A percentile compares a stretch with the other conserved stretches of the same genome.
Evolutionary conservation across 2,113 vertebrate species (phyloP).

Genomic region (Mustela lutreola): DNA sequence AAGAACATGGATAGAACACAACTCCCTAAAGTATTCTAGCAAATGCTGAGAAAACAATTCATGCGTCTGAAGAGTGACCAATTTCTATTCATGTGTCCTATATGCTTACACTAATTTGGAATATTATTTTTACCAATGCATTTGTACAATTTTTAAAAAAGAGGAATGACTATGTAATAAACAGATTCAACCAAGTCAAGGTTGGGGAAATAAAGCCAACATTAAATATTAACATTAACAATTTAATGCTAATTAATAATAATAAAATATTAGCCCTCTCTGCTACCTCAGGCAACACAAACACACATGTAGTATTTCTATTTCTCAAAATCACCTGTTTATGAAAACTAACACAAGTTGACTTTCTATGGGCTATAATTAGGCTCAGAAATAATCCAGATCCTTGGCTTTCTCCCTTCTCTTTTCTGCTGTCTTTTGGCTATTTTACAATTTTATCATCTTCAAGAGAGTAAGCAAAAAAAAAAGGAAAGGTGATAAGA

Average conservation of each 20-base stretch:
- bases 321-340: slow-evolving; percentile 46
- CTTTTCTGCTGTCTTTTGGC: neutral
- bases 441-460: neutral
- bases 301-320: neutral
- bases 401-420: neutral
- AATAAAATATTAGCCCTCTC: neutral
- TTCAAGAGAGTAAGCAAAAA: neutral
- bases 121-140: slow-evolving; percentile 34
- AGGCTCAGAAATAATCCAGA: slow-evolving; percentile 3
- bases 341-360: slow-evolving; percentile 42
- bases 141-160: neutral
- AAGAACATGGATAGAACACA: neutral
- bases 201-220: neutral
- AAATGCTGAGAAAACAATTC: neutral
- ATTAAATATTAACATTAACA: slow-evolving; percentile 7
- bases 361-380: neutral
- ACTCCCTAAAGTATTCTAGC: neutral
- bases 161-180: neutral
- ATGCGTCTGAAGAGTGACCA: neutral
- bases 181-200: neutral
- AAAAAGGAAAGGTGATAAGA: neutral
- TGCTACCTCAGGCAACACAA: neutral
- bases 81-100: slow-evolving; percentile 19
- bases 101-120: slow-evolving; percentile 38
- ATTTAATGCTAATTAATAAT: neutral